Percentiles rank a stretch among this genome's conserved stretches.
These are phyloP conservation scores for Myathropa florea DNA, from an alignment of 2,888 invertebrate genomes.

Conservation along the genomic window DNA sequence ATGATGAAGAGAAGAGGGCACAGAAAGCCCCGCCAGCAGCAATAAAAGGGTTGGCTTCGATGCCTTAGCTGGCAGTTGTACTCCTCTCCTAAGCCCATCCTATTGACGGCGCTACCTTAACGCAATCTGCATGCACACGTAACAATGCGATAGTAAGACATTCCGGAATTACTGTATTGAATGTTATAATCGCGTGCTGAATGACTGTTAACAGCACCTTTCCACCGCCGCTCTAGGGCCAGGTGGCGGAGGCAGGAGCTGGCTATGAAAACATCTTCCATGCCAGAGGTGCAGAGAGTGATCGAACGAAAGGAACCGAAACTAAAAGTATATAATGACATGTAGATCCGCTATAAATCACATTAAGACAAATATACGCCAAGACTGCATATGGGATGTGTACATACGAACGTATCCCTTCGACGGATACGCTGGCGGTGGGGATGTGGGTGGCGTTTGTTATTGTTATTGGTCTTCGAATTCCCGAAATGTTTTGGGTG, in stretches of 20 bases:
- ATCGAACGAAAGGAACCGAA: slow-evolving; percentile 45
- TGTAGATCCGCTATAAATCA: slow-evolving; percentile 69
- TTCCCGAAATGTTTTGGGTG: slow-evolving; percentile 65
- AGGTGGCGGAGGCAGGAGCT: not conserved
- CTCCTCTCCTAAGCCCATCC: not conserved
- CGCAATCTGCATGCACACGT: slow-evolving; percentile 72
- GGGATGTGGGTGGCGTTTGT: slow-evolving; percentile 21
- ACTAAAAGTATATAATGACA: slow-evolving; percentile 57
- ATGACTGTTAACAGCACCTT: slow-evolving; percentile 72
- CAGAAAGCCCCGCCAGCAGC: not conserved
- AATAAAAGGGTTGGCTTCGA: slow-evolving; percentile 58
- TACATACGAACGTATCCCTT: not conserved
- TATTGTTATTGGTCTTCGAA: slow-evolving; percentile 60
- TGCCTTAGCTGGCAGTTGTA: not conserved
- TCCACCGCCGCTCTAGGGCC: no score
- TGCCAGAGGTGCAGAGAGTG: slow-evolving; percentile 13
- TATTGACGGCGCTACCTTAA: slow-evolving; percentile 18
- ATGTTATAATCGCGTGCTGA: slow-evolving; percentile 72
- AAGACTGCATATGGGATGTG: slow-evolving; percentile 47
- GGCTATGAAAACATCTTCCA: slow-evolving; percentile 26
- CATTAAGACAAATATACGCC: slow-evolving; percentile 55
- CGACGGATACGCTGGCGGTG: not conserved
- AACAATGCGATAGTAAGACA: slow-evolving; percentile 70
- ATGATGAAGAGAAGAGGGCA: not conserved
- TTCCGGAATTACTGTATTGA: slow-evolving; percentile 69